phyloP scores from a whole-genome alignment of 92 coral and sea anemone genomes.

The Hydrozoanthus gracilis region DNA sequence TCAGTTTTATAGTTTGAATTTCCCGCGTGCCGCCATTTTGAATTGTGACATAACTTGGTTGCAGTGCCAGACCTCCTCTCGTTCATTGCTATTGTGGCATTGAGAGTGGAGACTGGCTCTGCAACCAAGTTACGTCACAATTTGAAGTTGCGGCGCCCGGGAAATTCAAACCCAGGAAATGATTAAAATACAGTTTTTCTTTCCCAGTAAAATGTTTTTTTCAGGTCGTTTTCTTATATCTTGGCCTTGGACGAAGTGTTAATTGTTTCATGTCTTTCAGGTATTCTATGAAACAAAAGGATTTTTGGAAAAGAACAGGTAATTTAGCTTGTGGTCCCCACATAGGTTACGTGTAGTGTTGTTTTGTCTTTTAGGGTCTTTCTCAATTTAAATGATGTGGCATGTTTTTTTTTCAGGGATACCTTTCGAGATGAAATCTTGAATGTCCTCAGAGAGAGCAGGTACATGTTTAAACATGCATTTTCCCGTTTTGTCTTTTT shows the following conservation, averaged over 20 bases:
- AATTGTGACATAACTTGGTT: too few relatives aligned
- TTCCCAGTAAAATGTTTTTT: not conserved
- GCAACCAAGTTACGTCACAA: too few relatives aligned
- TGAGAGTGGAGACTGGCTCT: too few relatives aligned
- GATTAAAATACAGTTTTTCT: too few relatives aligned
- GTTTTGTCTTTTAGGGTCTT: not conserved
- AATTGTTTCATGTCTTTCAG: slow-evolving; percentile 46
- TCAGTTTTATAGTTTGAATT: too few relatives aligned
- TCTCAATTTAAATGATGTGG: not conserved
- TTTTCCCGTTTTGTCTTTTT: not conserved
- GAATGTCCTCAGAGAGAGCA: slow-evolving; percentile 88
- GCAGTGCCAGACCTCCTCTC: too few relatives aligned
- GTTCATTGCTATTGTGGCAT: too few relatives aligned
- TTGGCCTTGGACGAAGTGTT: not conserved
- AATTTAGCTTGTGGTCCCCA: not conserved
- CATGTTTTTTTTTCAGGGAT: slow-evolving; percentile 66
- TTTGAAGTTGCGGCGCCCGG: too few relatives aligned
- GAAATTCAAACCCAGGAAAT: too few relatives aligned
- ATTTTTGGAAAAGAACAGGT: slow-evolving; percentile 99
- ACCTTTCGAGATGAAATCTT: slow-evolving; percentile 94
- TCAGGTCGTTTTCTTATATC: too few relatives aligned
- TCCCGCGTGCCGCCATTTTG: too few relatives aligned
- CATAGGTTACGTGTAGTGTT: not conserved
- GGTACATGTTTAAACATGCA: slow-evolving; percentile 56
- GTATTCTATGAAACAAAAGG: slow-evolving; percentile 90